Base-by-base conservation (phyloP, 2,888 invertebrate genomes). In the Hololepta plana region DNA sequence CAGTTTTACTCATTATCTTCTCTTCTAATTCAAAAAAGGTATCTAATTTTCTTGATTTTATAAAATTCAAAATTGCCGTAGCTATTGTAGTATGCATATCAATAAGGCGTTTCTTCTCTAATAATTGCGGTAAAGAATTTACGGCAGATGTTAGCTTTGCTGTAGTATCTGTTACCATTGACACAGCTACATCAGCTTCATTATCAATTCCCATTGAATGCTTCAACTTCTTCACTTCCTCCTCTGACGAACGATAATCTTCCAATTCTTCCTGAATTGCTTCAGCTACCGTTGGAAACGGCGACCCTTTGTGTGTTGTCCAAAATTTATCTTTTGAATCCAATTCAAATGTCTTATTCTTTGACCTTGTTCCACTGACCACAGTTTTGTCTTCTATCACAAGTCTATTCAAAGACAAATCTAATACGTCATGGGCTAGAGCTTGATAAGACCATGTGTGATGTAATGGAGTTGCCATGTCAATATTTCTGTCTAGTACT, bases 361-460 rank as follows among this genome's bases (percentile, higher is more conserved):
- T 91, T 4, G 71, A 59, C 28, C 73, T 67, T 3, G 72, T 69
- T n/a, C n/a, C n/a, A n/a, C n/a, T n/a, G n/a, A n/a, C n/a, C n/a
- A n/a, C n/a, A n/a, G 40, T 36, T 12, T 39, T 44, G 36, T 56
- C 56, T 35, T 55, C 53, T 14, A 56, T 42, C 14, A 50, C 38
- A 5, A 56, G 47, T 23, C 87, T 66, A 56, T 98, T 98, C 29
- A 95, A 59, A 5, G 87, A 74, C 38, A 95, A 62, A 45, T 93
- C 87, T 29, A 98, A 55, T 3, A 96, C 81, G 62, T 99, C 98
- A 54, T 98, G 96, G 12, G 88, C 79, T 28, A 99, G 57, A 2
- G 98, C 96, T 56, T 99, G 98, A 54, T 99, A 99, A 0, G 96
- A 98, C 98, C 98, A 99, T 1, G 98, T 95, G 54, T 99, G 98